Conservation (phyloP, 2,113 vertebrate genomes). For the Scolopax mira region DNA sequence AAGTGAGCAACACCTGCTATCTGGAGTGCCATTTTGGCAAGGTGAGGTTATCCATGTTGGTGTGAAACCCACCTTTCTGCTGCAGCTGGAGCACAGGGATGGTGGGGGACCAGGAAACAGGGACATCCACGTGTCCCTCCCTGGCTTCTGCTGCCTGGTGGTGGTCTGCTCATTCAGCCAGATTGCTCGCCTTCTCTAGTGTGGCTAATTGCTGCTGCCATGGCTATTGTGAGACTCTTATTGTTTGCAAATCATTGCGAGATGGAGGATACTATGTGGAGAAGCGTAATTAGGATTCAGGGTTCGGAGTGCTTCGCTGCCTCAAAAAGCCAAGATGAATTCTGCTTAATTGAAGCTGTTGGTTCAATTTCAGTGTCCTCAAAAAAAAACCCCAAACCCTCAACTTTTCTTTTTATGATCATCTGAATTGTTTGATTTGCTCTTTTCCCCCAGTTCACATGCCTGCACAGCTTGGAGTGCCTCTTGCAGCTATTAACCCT, state of each 20-base stretch:
- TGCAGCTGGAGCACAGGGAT: background rate
- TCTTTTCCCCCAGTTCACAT: background rate
- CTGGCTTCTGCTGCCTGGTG: background rate
- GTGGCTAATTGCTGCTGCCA: background rate
- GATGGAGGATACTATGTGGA: background rate
- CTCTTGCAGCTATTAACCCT: background rate
- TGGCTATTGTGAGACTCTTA: background rate
- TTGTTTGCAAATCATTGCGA: background rate
- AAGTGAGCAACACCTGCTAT: background rate
- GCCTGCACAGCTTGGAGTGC: background rate
- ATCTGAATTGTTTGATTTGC: background rate
- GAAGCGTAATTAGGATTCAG: background rate
- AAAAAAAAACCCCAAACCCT: background rate
- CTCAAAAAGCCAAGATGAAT: background rate
- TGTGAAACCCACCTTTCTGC: background rate
- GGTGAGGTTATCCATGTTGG: background rate
- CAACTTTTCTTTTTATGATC: background rate
- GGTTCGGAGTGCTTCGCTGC: background rate
- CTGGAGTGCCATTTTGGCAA: background rate
- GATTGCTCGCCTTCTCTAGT: background rate
- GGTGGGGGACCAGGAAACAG: accelerated
- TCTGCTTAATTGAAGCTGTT: background rate
- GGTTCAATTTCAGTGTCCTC: background rate
- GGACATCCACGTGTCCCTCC: background rate
- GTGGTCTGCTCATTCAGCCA: background rate